Evolutionary conservation across 2,797 vertebrate species (phyloP).

Genomic region (Anabas testudineus): DNA sequence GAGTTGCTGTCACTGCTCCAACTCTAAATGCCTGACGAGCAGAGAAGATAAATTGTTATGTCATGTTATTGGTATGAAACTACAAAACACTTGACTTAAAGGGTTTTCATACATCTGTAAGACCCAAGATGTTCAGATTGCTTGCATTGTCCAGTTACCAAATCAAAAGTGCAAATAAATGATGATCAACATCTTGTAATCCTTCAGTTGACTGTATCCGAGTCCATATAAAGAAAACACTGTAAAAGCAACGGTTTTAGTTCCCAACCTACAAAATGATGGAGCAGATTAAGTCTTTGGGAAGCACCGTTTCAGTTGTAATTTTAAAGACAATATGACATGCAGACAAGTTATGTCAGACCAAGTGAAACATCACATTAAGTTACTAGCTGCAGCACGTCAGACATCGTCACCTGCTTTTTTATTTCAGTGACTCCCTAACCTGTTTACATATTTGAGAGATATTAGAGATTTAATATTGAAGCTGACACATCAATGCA

Average conservation of each 20-base stretch:
- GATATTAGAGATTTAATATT: constrained; percentile 30
- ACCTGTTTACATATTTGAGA: constrained; percentile 22
- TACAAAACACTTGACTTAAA: no score
- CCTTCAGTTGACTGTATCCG: constrained; percentile 6
- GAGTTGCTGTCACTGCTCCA: no score
- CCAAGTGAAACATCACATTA: neutral
- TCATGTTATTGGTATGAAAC: neutral
- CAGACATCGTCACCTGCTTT: neutral
- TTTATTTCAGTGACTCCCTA: constrained; percentile 14
- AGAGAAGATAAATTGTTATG: neutral
- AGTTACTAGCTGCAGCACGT: constrained; percentile 10
- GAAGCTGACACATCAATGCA: constrained; percentile 22
- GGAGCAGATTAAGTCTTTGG: neutral
- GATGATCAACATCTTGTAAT: neutral
- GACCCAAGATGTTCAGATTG: no score
- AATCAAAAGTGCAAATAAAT: no score
- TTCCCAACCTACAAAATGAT: neutral
- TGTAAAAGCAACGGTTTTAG: no score
- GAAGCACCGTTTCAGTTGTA: no score
- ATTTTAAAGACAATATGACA: neutral
- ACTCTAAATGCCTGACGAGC: no score
- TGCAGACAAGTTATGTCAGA: neutral
- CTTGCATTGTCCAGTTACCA: neutral
- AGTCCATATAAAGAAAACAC: no score
- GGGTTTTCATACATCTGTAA: no score